These are phyloP conservation scores for Monomorium pharaonis DNA, from an alignment of 1,140 invertebrate species.

Conservation along the genomic window DNA sequence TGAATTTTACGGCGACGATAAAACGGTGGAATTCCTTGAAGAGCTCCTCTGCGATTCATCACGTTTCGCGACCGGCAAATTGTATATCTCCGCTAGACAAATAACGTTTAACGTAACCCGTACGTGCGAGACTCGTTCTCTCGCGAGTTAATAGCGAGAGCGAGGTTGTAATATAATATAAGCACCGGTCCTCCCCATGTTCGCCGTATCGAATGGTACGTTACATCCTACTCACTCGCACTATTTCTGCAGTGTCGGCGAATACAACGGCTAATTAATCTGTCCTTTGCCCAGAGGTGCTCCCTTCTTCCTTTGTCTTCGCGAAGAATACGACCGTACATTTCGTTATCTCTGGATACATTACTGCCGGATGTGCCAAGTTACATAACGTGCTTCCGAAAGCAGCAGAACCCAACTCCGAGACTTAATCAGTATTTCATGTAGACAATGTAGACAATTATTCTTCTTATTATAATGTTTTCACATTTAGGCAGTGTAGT, in stretches of 20 bases:
- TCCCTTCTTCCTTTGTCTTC: slow-evolving; percentile 24
- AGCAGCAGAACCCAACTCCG: background rate
- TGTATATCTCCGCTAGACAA: slow-evolving; percentile 23
- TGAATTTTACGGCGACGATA: slow-evolving; percentile 25
- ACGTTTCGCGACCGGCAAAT: slow-evolving; percentile 21
- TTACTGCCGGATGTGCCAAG: slow-evolving; percentile 20
- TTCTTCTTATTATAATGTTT: background rate
- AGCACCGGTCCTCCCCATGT: background rate
- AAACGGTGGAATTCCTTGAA: slow-evolving; percentile 16
- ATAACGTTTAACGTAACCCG: slow-evolving; percentile 38
- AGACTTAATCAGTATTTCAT: slow-evolving; percentile 27
- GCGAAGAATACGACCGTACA: background rate
- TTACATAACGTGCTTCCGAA: slow-evolving; percentile 30
- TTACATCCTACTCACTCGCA: background rate
- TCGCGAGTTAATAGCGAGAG: background rate
- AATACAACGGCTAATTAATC: slow-evolving; percentile 32
- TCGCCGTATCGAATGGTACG: background rate
- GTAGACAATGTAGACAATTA: background rate
- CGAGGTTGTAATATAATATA: background rate
- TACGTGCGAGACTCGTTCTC: slow-evolving; percentile 15
- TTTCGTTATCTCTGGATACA: slow-evolving; percentile 18
- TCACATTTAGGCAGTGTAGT: background rate
- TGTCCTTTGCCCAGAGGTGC: slow-evolving; percentile 10
- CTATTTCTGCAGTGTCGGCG: background rate
- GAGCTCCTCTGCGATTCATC: slow-evolving; percentile 15